Evolutionary conservation across 2,888 invertebrate genomes (phyloP).

Genomic region (Hirtodrosophila trivittata): DNA sequence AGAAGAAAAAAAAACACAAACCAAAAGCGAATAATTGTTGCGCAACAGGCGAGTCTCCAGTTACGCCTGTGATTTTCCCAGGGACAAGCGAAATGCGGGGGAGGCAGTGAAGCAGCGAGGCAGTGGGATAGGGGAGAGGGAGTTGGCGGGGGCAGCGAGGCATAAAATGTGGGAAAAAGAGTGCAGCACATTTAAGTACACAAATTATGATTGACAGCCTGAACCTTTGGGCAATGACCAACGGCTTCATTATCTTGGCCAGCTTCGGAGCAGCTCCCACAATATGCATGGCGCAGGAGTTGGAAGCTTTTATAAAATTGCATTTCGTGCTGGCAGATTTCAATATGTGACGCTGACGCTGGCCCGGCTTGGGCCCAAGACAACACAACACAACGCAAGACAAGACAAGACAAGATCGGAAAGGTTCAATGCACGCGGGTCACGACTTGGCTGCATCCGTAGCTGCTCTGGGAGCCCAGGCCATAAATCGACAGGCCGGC

Average conservation of each 20-base stretch:
- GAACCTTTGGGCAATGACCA: slow-evolving; percentile 42
- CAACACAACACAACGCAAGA: background rate
- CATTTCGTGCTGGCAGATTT: slow-evolving; percentile 69
- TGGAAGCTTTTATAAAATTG: slow-evolving; percentile 61
- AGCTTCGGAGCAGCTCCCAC: slow-evolving; percentile 59
- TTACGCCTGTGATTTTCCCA: slow-evolving; percentile 75
- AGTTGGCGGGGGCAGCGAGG: slow-evolving; percentile 34
- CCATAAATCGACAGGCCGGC: slow-evolving; percentile 45
- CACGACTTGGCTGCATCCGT: slow-evolving; percentile 71
- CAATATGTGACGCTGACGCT: slow-evolving; percentile 31
- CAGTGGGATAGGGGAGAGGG: background rate
- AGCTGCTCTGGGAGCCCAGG: slow-evolving; percentile 3
- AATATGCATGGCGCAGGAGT: slow-evolving; percentile 35
- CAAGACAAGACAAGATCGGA: slow-evolving; percentile 37
- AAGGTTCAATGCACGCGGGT: slow-evolving; percentile 81
- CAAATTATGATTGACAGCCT: slow-evolving; percentile 69
- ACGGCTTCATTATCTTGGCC: slow-evolving; percentile 66
- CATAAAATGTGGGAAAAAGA: slow-evolving; percentile 73
- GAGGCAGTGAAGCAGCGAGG: background rate
- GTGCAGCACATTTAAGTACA: slow-evolving; percentile 25
- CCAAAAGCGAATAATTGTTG: slow-evolving; percentile 54
- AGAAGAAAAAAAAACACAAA: slow-evolving; percentile 13
- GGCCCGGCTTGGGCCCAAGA: background rate
- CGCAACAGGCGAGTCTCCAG: slow-evolving; percentile 40
- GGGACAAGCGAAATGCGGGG: slow-evolving; percentile 3